Base-by-base conservation (phyloP, 1,140 invertebrate species). In the Procambarus virginalis region DNA sequence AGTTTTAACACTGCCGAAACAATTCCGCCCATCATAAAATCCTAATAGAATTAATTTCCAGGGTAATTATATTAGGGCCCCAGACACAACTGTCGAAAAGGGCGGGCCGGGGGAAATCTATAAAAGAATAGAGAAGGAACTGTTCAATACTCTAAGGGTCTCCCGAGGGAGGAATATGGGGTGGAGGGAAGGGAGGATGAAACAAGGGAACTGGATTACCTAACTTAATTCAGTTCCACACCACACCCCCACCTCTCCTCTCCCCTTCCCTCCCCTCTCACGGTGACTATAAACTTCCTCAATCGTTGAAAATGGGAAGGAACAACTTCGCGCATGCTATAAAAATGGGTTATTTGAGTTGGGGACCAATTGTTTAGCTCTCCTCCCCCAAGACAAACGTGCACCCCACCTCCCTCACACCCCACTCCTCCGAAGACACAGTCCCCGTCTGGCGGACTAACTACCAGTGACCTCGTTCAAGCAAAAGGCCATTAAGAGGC, bases 171-270 rank as follows among this genome's bases (percentile, higher is more conserved):
- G n/a, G 12, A 10, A 60, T n/a, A 60, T n/a, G 77, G 51, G 77
- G 17, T 9, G 6, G 51, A 55, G 51, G 51, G 51, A 55, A 55
- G 2, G 12, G 51, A 12, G 2, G 12, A 5, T 34, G 17, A 17
- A 20, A 51, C 55, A 49, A 0, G 55, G 78, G 9, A 80, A 80
- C 2, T 55, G 49, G 55, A 80, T 58, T 58, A 55, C 6, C 78
- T 80, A 80, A 80, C 22, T 55, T 80, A 80, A 80, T 80, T 58
- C 55, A 46, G 20, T 64, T 6, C 34, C 34, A 34, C 34, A 34
- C 34, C 34, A 34, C 34, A 34, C 34, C 34, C 34, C 34, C 34
- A 34, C 34, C 34, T 51, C 76, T n/a, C 34, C 34, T 34, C 0
- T 34, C 34, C 34, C 34, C 1, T 34, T 34, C 34, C 34, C 34